Percentiles rank a stretch among this genome's conserved stretches.
Evolutionary conservation across 1,140 invertebrate genomes (phyloP).

Genomic region (Bombus picipes): DNA sequence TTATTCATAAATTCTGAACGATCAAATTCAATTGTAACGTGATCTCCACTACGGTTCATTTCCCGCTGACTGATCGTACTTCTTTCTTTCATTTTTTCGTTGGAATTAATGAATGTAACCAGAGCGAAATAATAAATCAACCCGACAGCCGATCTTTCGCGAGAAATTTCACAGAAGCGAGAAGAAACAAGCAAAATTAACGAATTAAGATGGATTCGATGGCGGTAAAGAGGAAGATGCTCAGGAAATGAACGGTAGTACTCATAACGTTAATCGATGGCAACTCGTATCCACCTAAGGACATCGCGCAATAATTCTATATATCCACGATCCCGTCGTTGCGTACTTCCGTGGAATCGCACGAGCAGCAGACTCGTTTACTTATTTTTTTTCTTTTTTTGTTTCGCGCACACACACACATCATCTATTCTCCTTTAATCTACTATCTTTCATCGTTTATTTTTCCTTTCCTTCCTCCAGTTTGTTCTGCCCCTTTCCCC

Average conservation of each 20-base stretch:
- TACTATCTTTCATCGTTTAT: slow-evolving; percentile 19
- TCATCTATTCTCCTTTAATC: slow-evolving; percentile 34
- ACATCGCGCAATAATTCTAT: slow-evolving; percentile 65
- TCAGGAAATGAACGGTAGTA: slow-evolving; percentile 76
- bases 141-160: neutral
- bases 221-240: neutral
- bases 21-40: slow-evolving; percentile 83
- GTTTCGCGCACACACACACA: slow-evolving; percentile 19
- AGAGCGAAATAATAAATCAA: slow-evolving; percentile 26
- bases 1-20: slow-evolving; percentile 83
- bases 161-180: neutral
- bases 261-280: slow-evolving; percentile 75
- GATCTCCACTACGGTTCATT: slow-evolving; percentile 77
- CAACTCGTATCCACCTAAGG: slow-evolving; percentile 71
- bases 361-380: slow-evolving; percentile 61
- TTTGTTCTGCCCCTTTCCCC: neutral
- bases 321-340: slow-evolving; percentile 56
- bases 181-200: slow-evolving; percentile 29
- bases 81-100: slow-evolving; percentile 6
- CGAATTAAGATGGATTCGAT: slow-evolving; percentile 1
- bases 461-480: neutral
- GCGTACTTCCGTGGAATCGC: slow-evolving; percentile 58
- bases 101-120: slow-evolving; percentile 18
- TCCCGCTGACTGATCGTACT: slow-evolving; percentile 56
- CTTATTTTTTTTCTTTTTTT: slow-evolving; percentile 26